These are phyloP conservation scores for Oophaga pumilio DNA, from an alignment of 2,113 vertebrate species.

Conservation along the genomic window DNA sequence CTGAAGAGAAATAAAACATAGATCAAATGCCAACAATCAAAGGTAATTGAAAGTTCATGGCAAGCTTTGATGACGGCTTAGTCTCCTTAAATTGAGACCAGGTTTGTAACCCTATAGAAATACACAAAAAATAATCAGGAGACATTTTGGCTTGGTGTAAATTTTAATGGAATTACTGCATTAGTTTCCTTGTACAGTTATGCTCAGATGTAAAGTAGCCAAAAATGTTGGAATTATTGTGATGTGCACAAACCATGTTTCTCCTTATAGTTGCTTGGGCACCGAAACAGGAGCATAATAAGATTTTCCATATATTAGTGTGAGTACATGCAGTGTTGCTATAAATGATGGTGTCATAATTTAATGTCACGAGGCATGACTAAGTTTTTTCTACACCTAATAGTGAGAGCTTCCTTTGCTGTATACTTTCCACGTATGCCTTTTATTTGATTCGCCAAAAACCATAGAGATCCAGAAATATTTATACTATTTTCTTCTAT, in stretches of 20 bases:
- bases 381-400: conserved; percentile 2
- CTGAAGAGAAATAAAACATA: neutral
- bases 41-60: conserved; percentile 15
- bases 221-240: neutral
- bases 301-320: conserved; percentile 17
- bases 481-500: neutral
- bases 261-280: neutral
- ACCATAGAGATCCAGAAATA: neutral
- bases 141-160: neutral
- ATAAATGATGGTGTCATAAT: conserved; percentile 4
- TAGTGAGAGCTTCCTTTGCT: neutral
- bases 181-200: neutral
- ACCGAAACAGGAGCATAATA: neutral
- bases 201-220: neutral
- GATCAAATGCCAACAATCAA: conserved; percentile 8
- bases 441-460: neutral
- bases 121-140: neutral
- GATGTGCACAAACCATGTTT: neutral
- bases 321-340: neutral
- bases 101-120: neutral
- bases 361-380: neutral
- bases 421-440: neutral
- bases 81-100: neutral
- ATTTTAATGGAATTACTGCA: neutral
- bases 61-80: neutral